phyloP scores from a whole-genome alignment of 2,797 vertebrate genomes.

The Pelobates cultripes region DNA sequence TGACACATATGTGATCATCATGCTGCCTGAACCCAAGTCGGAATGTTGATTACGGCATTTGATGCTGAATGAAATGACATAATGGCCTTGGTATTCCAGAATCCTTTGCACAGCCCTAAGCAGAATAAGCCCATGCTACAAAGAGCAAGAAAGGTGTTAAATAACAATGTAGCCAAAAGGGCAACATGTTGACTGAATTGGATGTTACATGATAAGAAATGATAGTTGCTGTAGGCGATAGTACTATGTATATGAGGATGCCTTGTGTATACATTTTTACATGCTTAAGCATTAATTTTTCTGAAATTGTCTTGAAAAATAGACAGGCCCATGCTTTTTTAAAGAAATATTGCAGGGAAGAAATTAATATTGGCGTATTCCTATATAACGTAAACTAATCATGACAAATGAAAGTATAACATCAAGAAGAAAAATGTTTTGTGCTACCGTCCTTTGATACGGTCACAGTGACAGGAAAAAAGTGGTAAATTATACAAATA shows the following conservation, averaged over 20 bases:
- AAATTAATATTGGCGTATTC: too few species aligned
- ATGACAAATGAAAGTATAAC: too few species aligned
- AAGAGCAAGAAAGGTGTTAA: constrained; percentile 50
- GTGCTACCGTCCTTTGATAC: too few species aligned
- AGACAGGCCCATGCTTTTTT: too few species aligned
- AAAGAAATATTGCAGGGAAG: too few species aligned
- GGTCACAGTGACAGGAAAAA: too few species aligned
- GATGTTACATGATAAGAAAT: constrained; percentile 47
- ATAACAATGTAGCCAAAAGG: constrained; percentile 46
- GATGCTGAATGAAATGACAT: constrained; percentile 45
- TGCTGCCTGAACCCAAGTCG: constrained; percentile 25
- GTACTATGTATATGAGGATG: neutral
- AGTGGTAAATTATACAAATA: too few species aligned
- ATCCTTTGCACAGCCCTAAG: constrained; percentile 41
- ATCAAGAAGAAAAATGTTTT: too few species aligned
- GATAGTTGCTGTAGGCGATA: constrained; percentile 27
- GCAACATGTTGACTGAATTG: constrained; percentile 41
- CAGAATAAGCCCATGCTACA: constrained; percentile 43
- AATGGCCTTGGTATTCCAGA: constrained; percentile 29
- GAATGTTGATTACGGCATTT: constrained; percentile 30
- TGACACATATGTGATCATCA: constrained; percentile 44
- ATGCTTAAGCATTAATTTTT: neutral
- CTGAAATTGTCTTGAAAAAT: too few species aligned
- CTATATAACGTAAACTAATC: too few species aligned
- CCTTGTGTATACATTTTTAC: neutral